A percentile compares a stretch with the other conserved stretches of the same genome.
These are phyloP conservation scores for Rattus rattus DNA, from an alignment of 2,113 vertebrate species.

Conservation along the genomic window DNA sequence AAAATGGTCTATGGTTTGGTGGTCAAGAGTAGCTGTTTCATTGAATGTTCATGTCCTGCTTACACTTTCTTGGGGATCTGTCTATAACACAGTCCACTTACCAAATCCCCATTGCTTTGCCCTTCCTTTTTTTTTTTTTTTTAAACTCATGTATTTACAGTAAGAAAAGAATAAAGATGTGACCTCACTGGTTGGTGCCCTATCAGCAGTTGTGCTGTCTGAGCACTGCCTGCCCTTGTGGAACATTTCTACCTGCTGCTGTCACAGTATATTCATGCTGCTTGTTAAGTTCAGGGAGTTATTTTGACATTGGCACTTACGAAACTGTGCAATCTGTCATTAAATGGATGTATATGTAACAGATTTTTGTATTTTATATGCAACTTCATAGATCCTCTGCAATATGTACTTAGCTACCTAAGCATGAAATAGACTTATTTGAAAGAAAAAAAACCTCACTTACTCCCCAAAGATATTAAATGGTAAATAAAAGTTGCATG, in stretches of 20 bases:
- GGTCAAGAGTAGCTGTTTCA: constrained; percentile 80
- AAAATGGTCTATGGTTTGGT: constrained; percentile 58
- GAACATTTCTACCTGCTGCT: constrained; percentile 81
- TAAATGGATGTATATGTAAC: constrained; percentile 83
- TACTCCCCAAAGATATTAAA: constrained; percentile 80
- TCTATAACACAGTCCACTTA: constrained; percentile 81
- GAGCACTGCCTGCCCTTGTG: constrained; percentile 82
- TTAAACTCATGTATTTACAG: constrained; percentile 72
- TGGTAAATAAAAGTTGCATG: constrained; percentile 87
- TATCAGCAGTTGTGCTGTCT: constrained; percentile 83
- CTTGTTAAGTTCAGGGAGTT: constrained; percentile 81
- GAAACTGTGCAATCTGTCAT: constrained; percentile 82
- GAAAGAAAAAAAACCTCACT: constrained; percentile 81
- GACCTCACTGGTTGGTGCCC: constrained; percentile 84
- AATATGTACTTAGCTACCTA: constrained; percentile 81
- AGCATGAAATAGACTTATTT: constrained; percentile 81
- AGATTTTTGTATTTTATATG: constrained; percentile 85
- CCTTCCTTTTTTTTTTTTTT: constrained; percentile 47
- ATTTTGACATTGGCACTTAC: constrained; percentile 67
- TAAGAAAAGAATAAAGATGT: constrained; percentile 58
- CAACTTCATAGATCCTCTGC: constrained; percentile 79
- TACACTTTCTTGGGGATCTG: constrained; percentile 77
- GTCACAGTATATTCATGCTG: constrained; percentile 74
- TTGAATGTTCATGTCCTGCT: constrained; percentile 73
- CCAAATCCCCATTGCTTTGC: constrained; percentile 74